Percentiles rank a stretch among this genome's conserved stretches.
Conservation (phyloP, 2,113 vertebrate species). For the Ammodytes marinus region DNA sequence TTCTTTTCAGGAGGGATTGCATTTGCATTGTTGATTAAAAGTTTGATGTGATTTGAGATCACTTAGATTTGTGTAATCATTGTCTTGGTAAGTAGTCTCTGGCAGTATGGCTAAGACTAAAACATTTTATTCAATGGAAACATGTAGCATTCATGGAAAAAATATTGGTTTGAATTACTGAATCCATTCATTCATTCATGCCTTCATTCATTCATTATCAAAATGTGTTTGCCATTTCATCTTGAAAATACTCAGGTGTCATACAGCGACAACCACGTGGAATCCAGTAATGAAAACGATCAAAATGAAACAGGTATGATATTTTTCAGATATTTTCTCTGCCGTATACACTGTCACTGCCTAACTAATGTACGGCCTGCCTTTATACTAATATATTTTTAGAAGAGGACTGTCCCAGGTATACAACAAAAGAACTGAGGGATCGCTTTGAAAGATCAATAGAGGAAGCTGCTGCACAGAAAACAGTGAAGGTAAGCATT, state of each 20-base stretch:
- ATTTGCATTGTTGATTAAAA: slow-evolving; percentile 36
- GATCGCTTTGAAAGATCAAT: slow-evolving; percentile 92
- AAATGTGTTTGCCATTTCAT: not conserved
- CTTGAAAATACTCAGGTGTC: slow-evolving; percentile 68
- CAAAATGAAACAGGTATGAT: slow-evolving; percentile 79
- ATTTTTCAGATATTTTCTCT: slow-evolving; percentile 3
- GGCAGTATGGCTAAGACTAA: not conserved
- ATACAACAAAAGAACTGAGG: slow-evolving; percentile 92
- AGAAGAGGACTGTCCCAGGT: slow-evolving; percentile 90
- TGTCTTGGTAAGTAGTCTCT: not conserved
- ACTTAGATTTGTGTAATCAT: slow-evolving; percentile 31
- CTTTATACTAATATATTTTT: slow-evolving; percentile 62
- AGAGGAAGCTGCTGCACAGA: slow-evolving; percentile 86
- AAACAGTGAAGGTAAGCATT: slow-evolving; percentile 90
- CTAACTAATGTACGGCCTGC: not conserved
- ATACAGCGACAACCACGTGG: slow-evolving; percentile 60
- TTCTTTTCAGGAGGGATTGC: not conserved
- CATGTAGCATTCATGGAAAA: not conserved
- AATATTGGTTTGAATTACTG: not conserved
- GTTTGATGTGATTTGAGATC: slow-evolving; percentile 11
- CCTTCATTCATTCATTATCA: not conserved
- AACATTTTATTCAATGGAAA: not conserved
- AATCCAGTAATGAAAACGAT: slow-evolving; percentile 79
- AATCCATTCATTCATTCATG: not conserved
- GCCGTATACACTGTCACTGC: not conserved